Conservation (phyloP, 2,888 invertebrate genomes). For the Protonemura montana region DNA sequence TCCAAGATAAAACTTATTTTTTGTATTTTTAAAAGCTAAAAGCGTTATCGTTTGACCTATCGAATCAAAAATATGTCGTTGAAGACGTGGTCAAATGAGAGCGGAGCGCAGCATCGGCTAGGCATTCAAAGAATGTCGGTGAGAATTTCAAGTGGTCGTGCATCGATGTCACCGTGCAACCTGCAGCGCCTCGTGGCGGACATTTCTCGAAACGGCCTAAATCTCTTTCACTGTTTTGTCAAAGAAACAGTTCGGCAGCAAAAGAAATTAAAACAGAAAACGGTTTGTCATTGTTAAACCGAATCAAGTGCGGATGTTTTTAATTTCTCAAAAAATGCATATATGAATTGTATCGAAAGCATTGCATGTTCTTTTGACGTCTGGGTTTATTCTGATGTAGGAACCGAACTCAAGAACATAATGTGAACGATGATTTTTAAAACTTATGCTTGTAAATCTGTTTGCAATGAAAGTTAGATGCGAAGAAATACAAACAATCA, state of each 20-base stretch:
- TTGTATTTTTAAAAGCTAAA: background rate
- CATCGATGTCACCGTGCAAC: background rate
- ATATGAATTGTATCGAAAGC: background rate
- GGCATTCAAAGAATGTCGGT: background rate
- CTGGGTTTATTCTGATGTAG: background rate
- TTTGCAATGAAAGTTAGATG: background rate
- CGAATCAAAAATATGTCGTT: slow-evolving; percentile 12
- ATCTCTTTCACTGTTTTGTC: background rate
- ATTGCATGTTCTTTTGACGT: background rate
- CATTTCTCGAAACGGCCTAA: background rate
- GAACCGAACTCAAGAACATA: too few species aligned
- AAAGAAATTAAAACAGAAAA: background rate
- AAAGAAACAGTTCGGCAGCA: background rate
- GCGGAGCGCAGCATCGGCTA: background rate
- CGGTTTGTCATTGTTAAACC: too few species aligned
- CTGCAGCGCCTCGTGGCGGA: background rate
- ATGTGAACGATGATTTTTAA: background rate
- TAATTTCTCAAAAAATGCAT: background rate
- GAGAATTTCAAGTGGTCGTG: background rate
- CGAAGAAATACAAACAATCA: background rate
- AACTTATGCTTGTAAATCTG: background rate
- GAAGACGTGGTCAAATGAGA: background rate
- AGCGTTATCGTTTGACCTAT: background rate
- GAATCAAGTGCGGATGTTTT: too few species aligned
- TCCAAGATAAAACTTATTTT: background rate